Percentiles rank a stretch among this genome's conserved stretches.
These are phyloP conservation scores for Trogon surrucura DNA, from an alignment of 2,113 vertebrate genomes.

Conservation along the genomic window DNA sequence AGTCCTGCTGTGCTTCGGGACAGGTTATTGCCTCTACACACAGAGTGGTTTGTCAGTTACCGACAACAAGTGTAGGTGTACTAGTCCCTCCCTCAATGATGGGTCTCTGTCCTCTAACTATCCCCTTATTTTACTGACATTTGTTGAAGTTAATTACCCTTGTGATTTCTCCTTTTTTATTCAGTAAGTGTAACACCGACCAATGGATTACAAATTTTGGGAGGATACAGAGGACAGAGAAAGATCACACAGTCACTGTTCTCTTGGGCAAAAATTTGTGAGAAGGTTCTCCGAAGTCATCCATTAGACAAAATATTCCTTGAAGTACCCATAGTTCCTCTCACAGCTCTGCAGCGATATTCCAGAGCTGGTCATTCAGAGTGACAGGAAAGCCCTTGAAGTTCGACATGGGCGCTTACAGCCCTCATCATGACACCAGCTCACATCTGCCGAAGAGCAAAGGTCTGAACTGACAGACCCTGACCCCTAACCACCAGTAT, in stretches of 20 bases:
- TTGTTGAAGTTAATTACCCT: not conserved
- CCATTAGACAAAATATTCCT: not conserved
- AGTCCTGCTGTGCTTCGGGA: not conserved
- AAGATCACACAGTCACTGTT: not conserved
- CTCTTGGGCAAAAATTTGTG: not conserved
- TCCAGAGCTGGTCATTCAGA: not conserved
- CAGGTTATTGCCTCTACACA: not conserved
- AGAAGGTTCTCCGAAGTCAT: not conserved
- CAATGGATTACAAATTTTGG: not conserved
- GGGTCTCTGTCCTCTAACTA: not conserved
- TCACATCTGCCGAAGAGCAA: not conserved
- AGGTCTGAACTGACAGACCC: not conserved
- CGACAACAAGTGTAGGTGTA: fast-evolving
- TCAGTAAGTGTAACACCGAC: not conserved
- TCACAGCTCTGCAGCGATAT: not conserved
- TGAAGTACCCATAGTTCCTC: not conserved
- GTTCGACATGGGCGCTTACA: not conserved
- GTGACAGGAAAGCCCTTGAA: slow-evolving; percentile 4
- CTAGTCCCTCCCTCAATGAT: not conserved
- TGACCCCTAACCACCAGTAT: not conserved
- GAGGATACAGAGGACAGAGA: not conserved
- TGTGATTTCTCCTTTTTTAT: not conserved
- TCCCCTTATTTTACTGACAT: not conserved
- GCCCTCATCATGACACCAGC: not conserved
- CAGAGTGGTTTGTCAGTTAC: not conserved